A percentile compares a stretch with the other conserved stretches of the same genome.
phyloP scores from a whole-genome alignment of 1,140 invertebrate species.

The Ceratina calcarata region DNA sequence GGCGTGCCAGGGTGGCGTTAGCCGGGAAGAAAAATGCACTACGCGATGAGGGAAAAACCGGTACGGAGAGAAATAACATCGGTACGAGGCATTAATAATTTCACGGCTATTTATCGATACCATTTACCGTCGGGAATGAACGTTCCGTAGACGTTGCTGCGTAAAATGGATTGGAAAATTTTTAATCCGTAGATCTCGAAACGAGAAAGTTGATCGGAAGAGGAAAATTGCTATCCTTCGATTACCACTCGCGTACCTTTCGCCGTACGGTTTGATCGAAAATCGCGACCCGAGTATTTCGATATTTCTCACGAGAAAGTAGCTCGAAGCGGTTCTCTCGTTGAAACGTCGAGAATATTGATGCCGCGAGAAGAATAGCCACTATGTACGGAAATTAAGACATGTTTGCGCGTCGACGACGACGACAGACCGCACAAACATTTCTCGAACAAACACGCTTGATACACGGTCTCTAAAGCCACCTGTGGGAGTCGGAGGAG shows the following conservation, averaged over 20 bases:
- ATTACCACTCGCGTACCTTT: too few species aligned
- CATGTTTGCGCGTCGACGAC: constrained; percentile 15
- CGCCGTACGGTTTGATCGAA: too few species aligned
- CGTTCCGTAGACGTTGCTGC: too few species aligned
- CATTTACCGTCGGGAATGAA: too few species aligned
- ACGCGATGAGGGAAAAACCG: neutral
- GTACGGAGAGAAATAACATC: neutral
- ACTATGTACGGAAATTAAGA: constrained; percentile 18
- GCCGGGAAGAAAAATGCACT: neutral
- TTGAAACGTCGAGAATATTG: constrained; percentile 8
- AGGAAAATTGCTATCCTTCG: too few species aligned
- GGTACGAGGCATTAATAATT: neutral
- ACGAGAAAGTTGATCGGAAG: too few species aligned
- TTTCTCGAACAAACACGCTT: constrained; percentile 16
- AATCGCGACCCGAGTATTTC: too few species aligned
- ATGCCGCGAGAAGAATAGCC: neutral
- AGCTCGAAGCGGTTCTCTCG: too few species aligned
- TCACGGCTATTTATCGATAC: too few species aligned
- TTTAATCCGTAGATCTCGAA: too few species aligned
- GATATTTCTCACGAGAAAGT: neutral
- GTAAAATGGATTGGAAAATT: too few species aligned
- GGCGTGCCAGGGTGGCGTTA: neutral
- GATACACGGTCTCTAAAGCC: constrained; percentile 4
- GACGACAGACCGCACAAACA: constrained; percentile 1
- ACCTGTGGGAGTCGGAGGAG: constrained; percentile 9